phyloP scores from a whole-genome alignment of 2,113 vertebrate species.

The Mus musculus region GRCm39 chr13:58325501-58326000 shows the following conservation, averaged over 20 bases:
- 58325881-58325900: not conserved
- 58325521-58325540: conserved; percentile 67
- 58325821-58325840: conserved; percentile 91
- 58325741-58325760: conserved; percentile 93
- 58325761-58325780: conserved; percentile 98
- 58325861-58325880: not conserved
- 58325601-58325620: conserved; percentile 89
- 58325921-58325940: not conserved
- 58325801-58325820: conserved; percentile 95
- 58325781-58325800: conserved; percentile 98
- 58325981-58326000: not conserved
- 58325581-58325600: conserved; percentile 87
- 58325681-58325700: conserved; percentile 91
- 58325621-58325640: conserved; percentile 89
- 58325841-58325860: conserved; percentile 81
- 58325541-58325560: conserved; percentile 83
- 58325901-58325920: not conserved
- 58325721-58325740: conserved; percentile 92
- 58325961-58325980: not conserved
- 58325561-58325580: conserved; percentile 85
- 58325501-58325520: conserved; percentile 87
- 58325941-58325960: not conserved
- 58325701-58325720: conserved; percentile 91
- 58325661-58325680: conserved; percentile 89
- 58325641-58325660: conserved; percentile 93